A percentile compares a stretch with the other conserved stretches of the same genome.
Conservation (phyloP, 1,140 invertebrate genomes). For the Popillia japonica region DNA sequence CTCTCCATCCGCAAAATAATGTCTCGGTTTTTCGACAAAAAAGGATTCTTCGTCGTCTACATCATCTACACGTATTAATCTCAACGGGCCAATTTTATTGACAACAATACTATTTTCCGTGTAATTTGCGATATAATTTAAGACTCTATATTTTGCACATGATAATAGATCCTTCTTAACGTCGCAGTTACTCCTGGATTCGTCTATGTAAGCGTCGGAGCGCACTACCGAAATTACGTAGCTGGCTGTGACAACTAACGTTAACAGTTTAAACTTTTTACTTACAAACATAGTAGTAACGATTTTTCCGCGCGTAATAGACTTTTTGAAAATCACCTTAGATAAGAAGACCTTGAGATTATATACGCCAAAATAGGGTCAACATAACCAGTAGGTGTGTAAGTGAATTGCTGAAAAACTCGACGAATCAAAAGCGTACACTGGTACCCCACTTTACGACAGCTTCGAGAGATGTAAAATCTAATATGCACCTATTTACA, state of each 20-base stretch:
- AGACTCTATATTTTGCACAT: constrained; percentile 31
- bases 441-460: neutral
- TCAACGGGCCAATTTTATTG: neutral
- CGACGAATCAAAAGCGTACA: neutral
- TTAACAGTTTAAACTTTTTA: neutral
- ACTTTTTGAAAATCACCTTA: neutral
- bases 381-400: constrained; percentile 13
- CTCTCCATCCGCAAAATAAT: neutral
- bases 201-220: constrained; percentile 1
- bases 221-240: neutral
- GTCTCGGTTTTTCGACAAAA: neutral
- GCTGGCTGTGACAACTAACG: neutral
- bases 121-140: constrained; percentile 34
- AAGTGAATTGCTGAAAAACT: neutral
- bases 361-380: constrained; percentile 12
- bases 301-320: neutral
- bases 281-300: neutral
- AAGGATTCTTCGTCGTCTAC: neutral
- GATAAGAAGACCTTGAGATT: constrained; percentile 15
- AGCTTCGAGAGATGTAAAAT: neutral
- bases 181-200: neutral
- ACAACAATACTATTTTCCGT: constrained; percentile 20
- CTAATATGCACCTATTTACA: neutral
- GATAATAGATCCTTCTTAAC: constrained; percentile 17
- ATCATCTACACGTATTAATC: constrained; percentile 13